Base-by-base conservation (phyloP, 1,140 invertebrate species). In the Trichoplusia ni region DNA sequence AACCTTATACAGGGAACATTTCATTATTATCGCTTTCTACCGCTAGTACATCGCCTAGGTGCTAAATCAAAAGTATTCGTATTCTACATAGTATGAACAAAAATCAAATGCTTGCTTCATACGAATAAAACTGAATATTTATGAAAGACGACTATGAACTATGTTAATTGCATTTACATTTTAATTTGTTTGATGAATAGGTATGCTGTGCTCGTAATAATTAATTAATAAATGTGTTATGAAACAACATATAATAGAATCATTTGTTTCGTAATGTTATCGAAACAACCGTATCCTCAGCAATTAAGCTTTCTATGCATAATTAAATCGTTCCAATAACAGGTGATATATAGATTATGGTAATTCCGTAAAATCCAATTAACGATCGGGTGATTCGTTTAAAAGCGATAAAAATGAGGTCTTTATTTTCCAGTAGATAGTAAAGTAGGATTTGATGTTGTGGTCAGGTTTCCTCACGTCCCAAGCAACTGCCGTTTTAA, bases 241-340 rank as follows among this genome's bases (percentile, higher is more conserved):
- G 31, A 35, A 51, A 51, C 47, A 35, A 51, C 19, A 9, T 23
- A 33, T 51, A 51, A 51, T 51, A 11, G 40, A 23, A 44, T 21
- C 29, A 35, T 51, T 51, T 35, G 31, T 51, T 51, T 35, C 18
- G 46, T 13, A 35, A 35, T 35, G 31, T 51, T 51, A 33, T 29
- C 47, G 47, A 8, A 21, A 35, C 31, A 35, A 35, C 11, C 47
- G n/a, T 21, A 11, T 35, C 35, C 9, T 14, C 27, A 29, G 25
- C 29, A 51, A 51, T 51, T 9, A 31, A 19, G 29, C 16, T 51
- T 23, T 21, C 21, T 38, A 54, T 35, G 27, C 16, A 51, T 51
- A 33, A 51, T 51, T 51, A 35, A 33, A 31, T 33, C 29, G 47
- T 51, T 51, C 47, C 44, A 47, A 27, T 46, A 23, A 18, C 40